These are phyloP conservation scores for Antheraea assamensis DNA, from an alignment of 2,888 invertebrate species.

Conservation along the genomic window DNA sequence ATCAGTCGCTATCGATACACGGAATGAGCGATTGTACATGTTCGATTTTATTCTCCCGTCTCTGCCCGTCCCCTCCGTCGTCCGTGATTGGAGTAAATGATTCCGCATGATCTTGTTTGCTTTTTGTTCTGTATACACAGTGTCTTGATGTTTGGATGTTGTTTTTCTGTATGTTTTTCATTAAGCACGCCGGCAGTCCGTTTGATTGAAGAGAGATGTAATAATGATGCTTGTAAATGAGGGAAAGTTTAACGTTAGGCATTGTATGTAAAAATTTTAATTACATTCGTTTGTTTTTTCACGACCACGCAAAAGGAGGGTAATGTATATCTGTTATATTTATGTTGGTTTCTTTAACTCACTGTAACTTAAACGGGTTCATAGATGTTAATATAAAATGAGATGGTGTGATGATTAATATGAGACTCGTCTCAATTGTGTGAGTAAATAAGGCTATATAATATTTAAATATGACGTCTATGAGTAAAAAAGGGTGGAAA, in stretches of 20 bases:
- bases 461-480: no score
- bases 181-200: slow-evolving; percentile 48
- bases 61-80: slow-evolving; percentile 45
- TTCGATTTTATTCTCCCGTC: slow-evolving; percentile 56
- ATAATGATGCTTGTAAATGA: slow-evolving; percentile 6
- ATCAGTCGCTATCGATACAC: slow-evolving; percentile 32
- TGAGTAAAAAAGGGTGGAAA: no score
- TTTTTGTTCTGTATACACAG: slow-evolving; percentile 73
- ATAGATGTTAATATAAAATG: no score
- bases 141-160: slow-evolving; percentile 56
- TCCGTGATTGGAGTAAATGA: slow-evolving; percentile 75
- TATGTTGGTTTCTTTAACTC: no score
- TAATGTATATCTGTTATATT: no score
- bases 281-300: not conserved
- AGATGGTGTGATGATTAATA: no score
- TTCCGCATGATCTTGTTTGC: slow-evolving; percentile 74
- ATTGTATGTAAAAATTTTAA: not conserved
- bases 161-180: slow-evolving; percentile 62
- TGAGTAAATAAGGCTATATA: no score
- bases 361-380: no score
- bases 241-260: slow-evolving; percentile 6
- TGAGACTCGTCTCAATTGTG: no score
- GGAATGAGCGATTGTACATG: slow-evolving; percentile 38
- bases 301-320: not conserved
- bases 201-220: slow-evolving; percentile 7